These are phyloP conservation scores for Centropus bengalensis DNA, from an alignment of 2,113 vertebrate genomes.

Conservation along the genomic window DNA sequence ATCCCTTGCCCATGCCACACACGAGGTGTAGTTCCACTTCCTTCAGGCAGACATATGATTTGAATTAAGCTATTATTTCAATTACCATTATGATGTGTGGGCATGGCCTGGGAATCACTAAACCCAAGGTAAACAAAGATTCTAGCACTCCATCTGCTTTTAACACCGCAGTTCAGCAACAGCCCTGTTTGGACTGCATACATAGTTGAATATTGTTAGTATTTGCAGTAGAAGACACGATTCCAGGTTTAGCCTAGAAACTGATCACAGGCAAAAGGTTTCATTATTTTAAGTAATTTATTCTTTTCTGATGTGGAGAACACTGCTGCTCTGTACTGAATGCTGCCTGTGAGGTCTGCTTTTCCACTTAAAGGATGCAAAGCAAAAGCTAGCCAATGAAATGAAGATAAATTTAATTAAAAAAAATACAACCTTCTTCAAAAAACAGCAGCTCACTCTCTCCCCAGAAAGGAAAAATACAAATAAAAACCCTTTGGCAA, in stretches of 20 bases:
- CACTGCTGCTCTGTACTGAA: constrained; percentile 8
- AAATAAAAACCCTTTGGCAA: constrained; percentile 51
- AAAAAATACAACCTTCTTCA: constrained; percentile 49
- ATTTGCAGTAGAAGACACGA: constrained; percentile 38
- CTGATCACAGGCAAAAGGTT: constrained; percentile 2
- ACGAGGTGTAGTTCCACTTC: not conserved
- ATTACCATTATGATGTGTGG: fast-evolving
- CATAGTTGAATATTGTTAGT: constrained; percentile 23
- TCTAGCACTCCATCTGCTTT: constrained; percentile 7
- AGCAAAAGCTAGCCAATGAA: constrained; percentile 68
- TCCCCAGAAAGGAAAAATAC: constrained; percentile 15
- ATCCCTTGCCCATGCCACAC: not conserved
- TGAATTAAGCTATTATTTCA: constrained; percentile 42
- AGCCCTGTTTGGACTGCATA: not conserved
- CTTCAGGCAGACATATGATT: not conserved
- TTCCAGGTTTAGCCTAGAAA: constrained; percentile 29
- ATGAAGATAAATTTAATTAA: constrained; percentile 71
- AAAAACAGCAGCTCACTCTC: not conserved
- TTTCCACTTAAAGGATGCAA: constrained; percentile 56
- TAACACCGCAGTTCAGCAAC: constrained; percentile 1
- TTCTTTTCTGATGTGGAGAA: constrained; percentile 52
- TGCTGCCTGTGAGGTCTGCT: constrained; percentile 57
- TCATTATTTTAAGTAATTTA: constrained; percentile 52
- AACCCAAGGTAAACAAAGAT: not conserved
- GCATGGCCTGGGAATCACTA: not conserved